A percentile compares a stretch with the other conserved stretches of the same genome.
phyloP scores from a whole-genome alignment of 2,113 vertebrate species.

The Lepisosteus osseus region DNA sequence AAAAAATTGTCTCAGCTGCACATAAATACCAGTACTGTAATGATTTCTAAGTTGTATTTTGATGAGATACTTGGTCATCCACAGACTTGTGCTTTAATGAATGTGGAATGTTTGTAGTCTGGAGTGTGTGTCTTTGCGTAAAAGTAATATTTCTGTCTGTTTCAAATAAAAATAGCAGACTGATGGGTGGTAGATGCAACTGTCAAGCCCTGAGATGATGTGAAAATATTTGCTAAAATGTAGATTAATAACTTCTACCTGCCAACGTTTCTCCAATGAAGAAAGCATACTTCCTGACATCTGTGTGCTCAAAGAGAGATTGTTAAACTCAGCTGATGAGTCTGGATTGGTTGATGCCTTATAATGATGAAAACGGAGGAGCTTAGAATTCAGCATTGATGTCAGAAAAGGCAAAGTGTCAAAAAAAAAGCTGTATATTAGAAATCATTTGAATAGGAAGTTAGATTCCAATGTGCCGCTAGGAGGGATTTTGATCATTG shows the following conservation, averaged over 20 bases:
- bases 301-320: constrained; percentile 44
- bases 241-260: constrained; percentile 50
- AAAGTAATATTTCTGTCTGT: constrained; percentile 7
- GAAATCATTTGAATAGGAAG: constrained; percentile 76
- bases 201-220: constrained; percentile 29
- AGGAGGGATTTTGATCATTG: constrained; percentile 76
- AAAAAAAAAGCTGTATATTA: constrained; percentile 68
- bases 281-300: constrained; percentile 52
- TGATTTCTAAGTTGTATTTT: too few relatives aligned
- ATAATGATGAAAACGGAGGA: constrained; percentile 58
- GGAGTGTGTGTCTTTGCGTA: not conserved
- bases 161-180: constrained; percentile 20
- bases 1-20: too few relatives aligned
- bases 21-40: too few relatives aligned
- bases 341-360: constrained; percentile 45
- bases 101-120: constrained; percentile 13
- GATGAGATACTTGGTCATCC: too few relatives aligned
- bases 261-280: constrained; percentile 40
- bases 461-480: constrained; percentile 65
- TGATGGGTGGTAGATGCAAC: constrained; percentile 29
- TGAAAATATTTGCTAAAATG: constrained; percentile 60
- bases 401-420: constrained; percentile 62
- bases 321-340: constrained; percentile 52
- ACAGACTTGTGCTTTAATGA: constrained; percentile 18
- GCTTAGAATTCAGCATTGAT: constrained; percentile 64